Percentiles rank a stretch among this genome's conserved stretches.
phyloP scores from a whole-genome alignment of 2,888 invertebrate genomes.

The Cosmorhoe ocellata region DNA sequence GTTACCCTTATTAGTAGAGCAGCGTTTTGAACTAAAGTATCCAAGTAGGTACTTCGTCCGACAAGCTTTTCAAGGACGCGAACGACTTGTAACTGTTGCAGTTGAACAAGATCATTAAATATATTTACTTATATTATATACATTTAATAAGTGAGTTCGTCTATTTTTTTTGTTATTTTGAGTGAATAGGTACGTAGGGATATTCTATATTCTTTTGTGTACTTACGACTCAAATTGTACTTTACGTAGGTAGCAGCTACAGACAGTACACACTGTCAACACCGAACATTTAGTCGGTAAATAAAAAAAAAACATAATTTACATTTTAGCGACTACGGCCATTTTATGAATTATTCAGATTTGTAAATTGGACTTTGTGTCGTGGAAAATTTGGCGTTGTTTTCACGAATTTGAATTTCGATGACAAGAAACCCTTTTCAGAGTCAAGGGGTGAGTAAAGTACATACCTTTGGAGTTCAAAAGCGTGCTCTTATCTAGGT shows the following conservation, averaged over 20 bases:
- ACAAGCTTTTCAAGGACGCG: constrained; percentile 41
- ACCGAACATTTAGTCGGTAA: too few species aligned
- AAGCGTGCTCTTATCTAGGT: constrained; percentile 6
- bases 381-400: constrained; percentile 50
- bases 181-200: too few species aligned
- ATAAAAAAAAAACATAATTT: constrained; percentile 25
- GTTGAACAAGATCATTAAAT: constrained; percentile 32
- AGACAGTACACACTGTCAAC: too few species aligned
- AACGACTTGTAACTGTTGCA: constrained; percentile 34
- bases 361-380: constrained; percentile 53
- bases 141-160: too few species aligned
- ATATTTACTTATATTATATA: too few species aligned
- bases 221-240: too few species aligned
- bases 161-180: too few species aligned
- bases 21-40: constrained; percentile 34
- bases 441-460: constrained; percentile 8
- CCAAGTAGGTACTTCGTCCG: constrained; percentile 19
- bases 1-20: constrained; percentile 34
- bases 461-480: too few species aligned
- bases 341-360: constrained; percentile 62
- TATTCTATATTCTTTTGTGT: too few species aligned
- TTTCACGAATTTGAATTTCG: constrained; percentile 45
- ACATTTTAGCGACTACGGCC: constrained; percentile 36
- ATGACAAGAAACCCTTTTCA: constrained; percentile 38
- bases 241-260: too few species aligned